These are phyloP conservation scores for Poeciliopsis turneri DNA, from an alignment of 2,797 vertebrate genomes.

Conservation along the genomic window DNA sequence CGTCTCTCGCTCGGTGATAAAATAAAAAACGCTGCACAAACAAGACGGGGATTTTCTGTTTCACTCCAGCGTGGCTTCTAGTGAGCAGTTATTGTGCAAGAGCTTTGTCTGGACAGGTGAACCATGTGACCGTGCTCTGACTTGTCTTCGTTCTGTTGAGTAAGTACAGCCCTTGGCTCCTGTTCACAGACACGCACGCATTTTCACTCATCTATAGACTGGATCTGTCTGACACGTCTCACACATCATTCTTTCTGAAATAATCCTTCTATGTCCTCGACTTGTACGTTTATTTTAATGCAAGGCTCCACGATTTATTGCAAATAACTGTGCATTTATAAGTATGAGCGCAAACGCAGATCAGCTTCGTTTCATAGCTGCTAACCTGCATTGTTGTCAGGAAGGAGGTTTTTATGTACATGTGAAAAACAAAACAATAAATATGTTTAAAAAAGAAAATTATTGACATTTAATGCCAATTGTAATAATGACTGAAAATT, in stretches of 20 bases:
- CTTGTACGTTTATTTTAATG: constrained; percentile 33
- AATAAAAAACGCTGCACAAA: not conserved
- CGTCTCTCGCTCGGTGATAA: not conserved
- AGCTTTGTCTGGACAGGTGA: constrained; percentile 63
- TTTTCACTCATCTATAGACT: constrained; percentile 14
- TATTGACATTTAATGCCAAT: not conserved
- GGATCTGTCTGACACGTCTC: constrained; percentile 18
- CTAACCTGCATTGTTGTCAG: constrained; percentile 22
- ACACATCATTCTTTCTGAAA: constrained; percentile 17
- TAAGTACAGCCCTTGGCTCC: constrained; percentile 59
- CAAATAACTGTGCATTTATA: constrained; percentile 31
- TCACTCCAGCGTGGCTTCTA: constrained; percentile 11
- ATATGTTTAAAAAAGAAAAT: too few species aligned
- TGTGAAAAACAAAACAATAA: not conserved
- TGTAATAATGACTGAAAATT: not conserved
- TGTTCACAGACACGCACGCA: constrained; percentile 33
- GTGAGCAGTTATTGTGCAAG: constrained; percentile 62
- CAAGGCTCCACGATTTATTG: constrained; percentile 2
- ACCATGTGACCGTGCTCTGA: constrained; percentile 62
- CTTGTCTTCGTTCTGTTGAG: constrained; percentile 67
- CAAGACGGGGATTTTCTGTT: not conserved
- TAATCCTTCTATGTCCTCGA: constrained; percentile 28
- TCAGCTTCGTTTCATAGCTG: constrained; percentile 55
- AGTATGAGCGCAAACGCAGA: constrained; percentile 42
- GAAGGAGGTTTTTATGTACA: not conserved